Base-by-base conservation (phyloP, 2,888 invertebrate species). In the Euspilapteryx auroguttella region DNA sequence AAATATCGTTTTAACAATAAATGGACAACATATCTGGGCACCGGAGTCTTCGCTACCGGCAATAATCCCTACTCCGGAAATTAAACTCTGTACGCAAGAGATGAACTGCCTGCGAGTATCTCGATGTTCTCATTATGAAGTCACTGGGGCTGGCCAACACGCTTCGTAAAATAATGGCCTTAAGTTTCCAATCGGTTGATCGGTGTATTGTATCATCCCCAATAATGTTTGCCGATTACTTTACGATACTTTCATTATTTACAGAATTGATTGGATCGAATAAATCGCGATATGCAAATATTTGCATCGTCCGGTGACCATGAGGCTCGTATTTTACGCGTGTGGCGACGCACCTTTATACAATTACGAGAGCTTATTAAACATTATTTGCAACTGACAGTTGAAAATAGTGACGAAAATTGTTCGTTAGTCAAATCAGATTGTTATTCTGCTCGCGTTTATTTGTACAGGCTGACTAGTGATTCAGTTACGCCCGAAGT, bases 261-360 rank as follows among this genome's bases (percentile, higher is more conserved):
- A 66, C 66, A 55, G 59, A 64, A 71, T 69, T 71, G 75, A 75
- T 75, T 73, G 68, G 59, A 51, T 57, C 47, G 62, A 62, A 71
- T 73, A 69, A 71, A 71, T 75, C 65, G 63, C 56, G 64, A 64
- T 65, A 66, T 66, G 69, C 68, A 73, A 73, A 75, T 73, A 75
- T 73, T 75, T 62, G 69, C 59, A 40, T 45, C 49, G 49, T 50
- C 45, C 58, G 53, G 47, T 57, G 62, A 54, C 56, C 59, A 55
- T 51, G 45, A 39, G 46, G 42, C 48, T 45, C 40, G 63, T 62
- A n/a, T n/a, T 65, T 62, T 62, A 62, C 61, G 55, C 48, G 45
- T 55, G 56, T 57, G 53, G 59, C 58, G 54, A 54, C 49, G 49
- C 54, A 53, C 54, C 53, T 62, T 64, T 61, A 64, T 63, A 61